Evolutionary conservation across 2,113 vertebrate genomes (phyloP).

Genomic region (Pao palembangensis): DNA sequence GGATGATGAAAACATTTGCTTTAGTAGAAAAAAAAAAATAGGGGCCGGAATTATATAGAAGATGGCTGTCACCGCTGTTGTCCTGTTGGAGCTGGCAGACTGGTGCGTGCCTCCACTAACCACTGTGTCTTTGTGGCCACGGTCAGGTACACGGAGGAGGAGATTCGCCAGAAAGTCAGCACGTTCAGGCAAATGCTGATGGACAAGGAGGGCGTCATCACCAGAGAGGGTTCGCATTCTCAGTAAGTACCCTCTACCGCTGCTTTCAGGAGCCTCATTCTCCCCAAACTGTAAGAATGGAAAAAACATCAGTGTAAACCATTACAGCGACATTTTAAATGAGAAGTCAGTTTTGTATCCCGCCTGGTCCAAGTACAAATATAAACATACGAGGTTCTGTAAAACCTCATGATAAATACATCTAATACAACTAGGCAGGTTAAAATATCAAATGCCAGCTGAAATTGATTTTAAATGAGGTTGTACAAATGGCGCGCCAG

Average conservation of each 20-base stretch:
- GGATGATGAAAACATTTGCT: too few relatives aligned
- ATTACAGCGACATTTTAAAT: too few relatives aligned
- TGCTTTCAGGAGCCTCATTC: not conserved
- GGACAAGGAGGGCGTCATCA: constrained; percentile 98
- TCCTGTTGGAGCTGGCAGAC: not conserved
- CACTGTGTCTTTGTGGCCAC: constrained; percentile 1
- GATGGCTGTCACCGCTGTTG: too few relatives aligned
- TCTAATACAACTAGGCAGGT: not conserved
- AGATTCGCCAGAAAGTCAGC: constrained; percentile 94
- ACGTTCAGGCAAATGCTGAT: constrained; percentile 99
- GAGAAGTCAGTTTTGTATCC: too few relatives aligned
- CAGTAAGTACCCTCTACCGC: constrained; percentile 73
- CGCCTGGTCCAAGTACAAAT: too few relatives aligned
- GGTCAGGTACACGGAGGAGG: constrained; percentile 91
- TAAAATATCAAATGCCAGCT: constrained; percentile 14
- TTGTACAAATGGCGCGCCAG: constrained; percentile 14
- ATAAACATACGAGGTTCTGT: too few relatives aligned
- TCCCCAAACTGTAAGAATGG: too few relatives aligned
- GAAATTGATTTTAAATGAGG: constrained; percentile 31
- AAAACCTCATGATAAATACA: not conserved
- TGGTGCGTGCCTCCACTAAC: constrained; percentile 2
- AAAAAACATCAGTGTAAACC: too few relatives aligned
- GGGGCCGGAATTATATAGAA: too few relatives aligned
- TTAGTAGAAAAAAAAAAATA: not conserved
- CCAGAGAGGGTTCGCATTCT: constrained; percentile 86